Evolutionary conservation across 1,140 invertebrate genomes (phyloP), one percentile per base, ranked within the genome.

Genomic region (Macrobrachium nipponense): DNA sequence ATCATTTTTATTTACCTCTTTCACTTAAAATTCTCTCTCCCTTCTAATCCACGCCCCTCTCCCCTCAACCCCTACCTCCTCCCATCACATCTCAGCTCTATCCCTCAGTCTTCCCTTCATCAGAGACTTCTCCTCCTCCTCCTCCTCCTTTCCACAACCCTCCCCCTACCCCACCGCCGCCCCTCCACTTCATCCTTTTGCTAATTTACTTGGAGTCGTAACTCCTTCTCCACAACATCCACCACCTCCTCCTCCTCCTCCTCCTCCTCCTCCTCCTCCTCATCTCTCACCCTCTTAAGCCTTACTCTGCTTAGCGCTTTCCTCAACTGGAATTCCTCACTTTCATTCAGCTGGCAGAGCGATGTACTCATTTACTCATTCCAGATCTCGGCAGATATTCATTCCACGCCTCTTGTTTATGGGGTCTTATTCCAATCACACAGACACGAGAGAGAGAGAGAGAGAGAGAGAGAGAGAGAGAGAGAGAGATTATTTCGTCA

Each of bases 201-300:
- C 75, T 79, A 17, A n/a, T 60, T 79, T 62, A 20, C 36, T 79
- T 62, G 36, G 59, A 60, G 51, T 62, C 51, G n/a, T 60, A n/a
- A 51, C 20, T 12, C 60, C n/a, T 66, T 27, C 79, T 66, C 59
- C 60, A 80, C 62, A 14, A 23, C 17, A 59, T 17, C 78, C n/a
- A n/a, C 14, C 14, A 36, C 60, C 78, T 70, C 44, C 44, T 60
- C 36, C 80, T 82, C 60, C 51, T 59, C 59, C 64, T 82, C 17
- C 68, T 62, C 60, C 78, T 70, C 44, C 44, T 60, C 36, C 80
- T 82, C 60, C 51, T 59, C 59, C 64, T 82, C 17, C 68, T 72
- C 60, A 51, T 82, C 64, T 59, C 60, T 60, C 66, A 36, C 51
- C 60, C 51, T 78, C 76, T 78, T 70, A 58, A 61, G 27, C 60